Base-by-base conservation (phyloP, 92 coral and sea anemone genomes). In the Epizoanthus ramosus region DNA sequence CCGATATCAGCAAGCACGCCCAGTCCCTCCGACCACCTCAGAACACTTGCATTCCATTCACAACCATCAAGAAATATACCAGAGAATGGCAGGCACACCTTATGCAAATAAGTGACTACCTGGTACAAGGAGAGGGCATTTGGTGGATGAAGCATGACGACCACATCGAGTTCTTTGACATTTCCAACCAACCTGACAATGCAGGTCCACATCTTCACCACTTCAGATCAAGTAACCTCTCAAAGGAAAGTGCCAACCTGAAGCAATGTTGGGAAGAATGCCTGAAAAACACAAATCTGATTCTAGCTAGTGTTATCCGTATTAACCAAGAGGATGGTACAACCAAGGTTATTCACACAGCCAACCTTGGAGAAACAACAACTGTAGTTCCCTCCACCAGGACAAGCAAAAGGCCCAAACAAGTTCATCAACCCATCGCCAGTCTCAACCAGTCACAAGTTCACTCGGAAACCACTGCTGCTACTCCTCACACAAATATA, bases 101-200 rank as follows among this genome's bases (percentile, higher is more conserved):
- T 9, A 25, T 37, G 3, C 18, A 43, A 2, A 71, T 71, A 53
- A 71, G 77, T n/a, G 77, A 71, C 24, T 71, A 37, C 19, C 77
- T 71, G n/a, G n/a, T n/a, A n/a, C n/a, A 87, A 60, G 92, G 92
- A 35, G 73, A 85, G 57, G 80, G 92, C 0, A 79, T 87, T 0
- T 90, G 93, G 89, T 87, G 96, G 94, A 86, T 33, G 10, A 91
- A 90, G 19, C 88, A 85, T 57, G 90, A 73, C 19, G 85, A 81
- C 25, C 13, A 28, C 73, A 84, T 87, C 63, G 88, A 90, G 71
- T 92, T 90, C 80, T 84, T 89, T 74, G 93, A 92, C 71, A 89
- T 76, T 12, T 75, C 69, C 68, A n/a, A 76, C 41, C 19, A 17
- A 19, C 70, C 68, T 22, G 41, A 64, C 3, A 53, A 71, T 69